These are phyloP conservation scores for Capreolus pygargus DNA, from an alignment of 2,113 vertebrate species.

Conservation along the genomic window DNA sequence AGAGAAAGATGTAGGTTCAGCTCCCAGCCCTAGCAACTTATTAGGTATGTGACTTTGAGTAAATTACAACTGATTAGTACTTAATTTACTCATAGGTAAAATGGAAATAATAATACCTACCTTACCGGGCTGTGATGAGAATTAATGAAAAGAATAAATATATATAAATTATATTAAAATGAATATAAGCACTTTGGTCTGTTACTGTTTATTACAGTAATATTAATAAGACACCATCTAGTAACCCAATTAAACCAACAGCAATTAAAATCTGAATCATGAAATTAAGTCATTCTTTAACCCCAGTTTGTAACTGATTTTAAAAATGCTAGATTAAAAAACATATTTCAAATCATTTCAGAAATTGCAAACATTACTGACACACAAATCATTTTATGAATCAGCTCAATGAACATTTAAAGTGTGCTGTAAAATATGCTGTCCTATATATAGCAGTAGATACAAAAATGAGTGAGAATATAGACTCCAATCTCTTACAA, in stretches of 20 bases:
- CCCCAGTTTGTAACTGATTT: neutral
- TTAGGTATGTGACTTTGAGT: neutral
- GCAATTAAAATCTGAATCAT: constrained; percentile 24
- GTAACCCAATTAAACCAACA: neutral
- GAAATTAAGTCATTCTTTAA: neutral
- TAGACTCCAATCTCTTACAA: neutral
- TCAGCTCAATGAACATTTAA: neutral
- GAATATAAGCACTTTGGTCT: neutral
- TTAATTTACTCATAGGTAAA: neutral
- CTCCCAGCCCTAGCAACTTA: neutral
- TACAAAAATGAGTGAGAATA: neutral
- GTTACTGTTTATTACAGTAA: neutral
- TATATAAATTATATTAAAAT: constrained; percentile 27
- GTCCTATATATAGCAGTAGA: neutral
- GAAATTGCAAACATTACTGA: neutral
- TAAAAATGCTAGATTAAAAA: neutral
- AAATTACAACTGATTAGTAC: constrained; percentile 6
- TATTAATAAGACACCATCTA: neutral
- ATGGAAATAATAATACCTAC: neutral
- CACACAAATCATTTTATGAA: neutral
- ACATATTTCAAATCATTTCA: neutral
- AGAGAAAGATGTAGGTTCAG: neutral
- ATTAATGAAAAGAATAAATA: neutral
- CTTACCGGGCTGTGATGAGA: neutral
- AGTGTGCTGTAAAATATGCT: neutral